phyloP scores from a whole-genome alignment of 2,888 invertebrate genomes.

The Spodoptera picta region DNA sequence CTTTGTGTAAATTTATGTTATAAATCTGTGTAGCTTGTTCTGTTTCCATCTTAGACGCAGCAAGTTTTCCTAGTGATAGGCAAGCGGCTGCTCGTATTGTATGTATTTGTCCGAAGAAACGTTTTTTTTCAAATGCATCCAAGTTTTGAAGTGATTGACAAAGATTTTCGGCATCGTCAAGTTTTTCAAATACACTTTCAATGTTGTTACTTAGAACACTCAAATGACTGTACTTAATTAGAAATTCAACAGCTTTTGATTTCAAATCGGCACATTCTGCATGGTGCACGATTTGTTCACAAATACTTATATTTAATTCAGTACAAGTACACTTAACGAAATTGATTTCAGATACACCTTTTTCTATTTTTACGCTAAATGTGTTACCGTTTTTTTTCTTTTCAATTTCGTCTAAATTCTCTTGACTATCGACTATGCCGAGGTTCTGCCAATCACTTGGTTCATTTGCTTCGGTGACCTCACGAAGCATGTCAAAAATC shows the following conservation, averaged over 20 bases:
- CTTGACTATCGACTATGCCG: conserved; percentile 75
- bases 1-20: conserved; percentile 70
- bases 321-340: conserved; percentile 78
- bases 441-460: conserved; percentile 76
- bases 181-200: conserved; percentile 67
- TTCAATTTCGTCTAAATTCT: conserved; percentile 56
- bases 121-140: conserved; percentile 65
- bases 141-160: conserved; percentile 60
- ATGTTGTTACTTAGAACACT: conserved; percentile 71
- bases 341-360: conserved; percentile 74
- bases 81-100: conserved; percentile 75
- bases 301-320: conserved; percentile 76
- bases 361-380: conserved; percentile 73
- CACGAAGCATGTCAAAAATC: conserved; percentile 74
- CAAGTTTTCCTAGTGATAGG: conserved; percentile 66
- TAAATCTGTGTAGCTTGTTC: conserved; percentile 75
- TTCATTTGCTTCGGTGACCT: conserved; percentile 72
- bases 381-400: conserved; percentile 56
- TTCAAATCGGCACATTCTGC: conserved; percentile 80
- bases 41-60: conserved; percentile 70
- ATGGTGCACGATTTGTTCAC: conserved; percentile 79
- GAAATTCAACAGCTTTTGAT: conserved; percentile 74
- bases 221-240: conserved; percentile 71
- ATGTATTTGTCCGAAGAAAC: conserved; percentile 76
- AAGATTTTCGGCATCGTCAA: conserved; percentile 74